Base-by-base conservation (phyloP, 2,888 invertebrate genomes). In the Pelosia muscerda region DNA sequence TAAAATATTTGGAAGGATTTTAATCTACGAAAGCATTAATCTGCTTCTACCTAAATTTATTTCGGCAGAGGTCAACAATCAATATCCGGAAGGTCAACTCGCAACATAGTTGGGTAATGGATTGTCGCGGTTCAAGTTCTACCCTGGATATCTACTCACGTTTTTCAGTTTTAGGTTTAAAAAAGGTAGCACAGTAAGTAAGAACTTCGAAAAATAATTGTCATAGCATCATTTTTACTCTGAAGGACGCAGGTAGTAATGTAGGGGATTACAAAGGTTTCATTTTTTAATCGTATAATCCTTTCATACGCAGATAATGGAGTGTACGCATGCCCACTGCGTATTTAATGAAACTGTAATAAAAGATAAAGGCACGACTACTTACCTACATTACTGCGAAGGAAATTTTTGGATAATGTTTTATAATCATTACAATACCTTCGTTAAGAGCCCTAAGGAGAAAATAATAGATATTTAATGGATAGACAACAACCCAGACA, bases 401-500 rank as follows among this genome's bases (percentile, higher is more conserved):
- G 19, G 19, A 42, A 19, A 13, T 19, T 42, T 42, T 42, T 19
- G 42, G 42, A 42, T 19, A 6, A 42, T 19, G 42, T 38, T 38
- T 42, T 19, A 42, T 19, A 42, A 49, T 49, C n/a, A 49, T 49
- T n/a, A n/a, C 49, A 49, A 49, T 49, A 49, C 9, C 15, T 19
- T 15, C 42, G 1, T 19, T 42, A 42, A 42, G 42, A 19, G 6
- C 19, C n/a, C n/a, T 19, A 42, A 19, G 13, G 34, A 42, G 42
- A 42, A 31, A 25, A 56, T 26, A 56, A 56, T 56, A 58, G 65
- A 13, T 19, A 57, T 26, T 65, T 15, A 58, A 22, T 15, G 53
- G 23, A n/a, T 31, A 77, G 70, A 68, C 67, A 42, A 31, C 58
- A n/a, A 56, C 54, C 63, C 57, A 73, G 77, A 69, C 74, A 58